phyloP scores from a whole-genome alignment of 1,140 invertebrate genomes.

The Procambarus clarkii region DNA sequence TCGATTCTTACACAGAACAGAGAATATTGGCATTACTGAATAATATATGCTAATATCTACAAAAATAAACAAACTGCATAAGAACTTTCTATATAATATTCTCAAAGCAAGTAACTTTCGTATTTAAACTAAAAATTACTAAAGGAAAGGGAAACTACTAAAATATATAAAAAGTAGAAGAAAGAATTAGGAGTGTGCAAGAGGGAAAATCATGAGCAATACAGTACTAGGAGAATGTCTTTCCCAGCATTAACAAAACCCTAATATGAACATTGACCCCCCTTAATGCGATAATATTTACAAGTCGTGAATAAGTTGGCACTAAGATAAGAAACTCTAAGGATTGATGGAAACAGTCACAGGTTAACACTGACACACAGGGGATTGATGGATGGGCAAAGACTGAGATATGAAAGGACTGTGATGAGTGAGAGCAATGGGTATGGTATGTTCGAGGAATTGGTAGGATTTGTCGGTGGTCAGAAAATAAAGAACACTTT shows the following conservation, averaged over 20 bases:
- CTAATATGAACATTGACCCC: no score
- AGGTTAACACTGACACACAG: no score
- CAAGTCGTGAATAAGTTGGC: no score
- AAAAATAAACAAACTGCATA: slow-evolving; percentile 5
- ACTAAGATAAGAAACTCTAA: no score
- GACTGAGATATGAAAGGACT: no score
- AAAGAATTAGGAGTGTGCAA: background rate
- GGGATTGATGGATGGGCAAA: no score
- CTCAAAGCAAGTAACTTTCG: slow-evolving; percentile 17
- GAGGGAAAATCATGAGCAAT: background rate
- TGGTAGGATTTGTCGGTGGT: no score
- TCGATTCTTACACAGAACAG: background rate
- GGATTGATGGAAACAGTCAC: no score
- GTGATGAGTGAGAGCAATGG: no score
- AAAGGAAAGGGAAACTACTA: slow-evolving; percentile 21
- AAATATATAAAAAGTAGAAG: slow-evolving; percentile 2
- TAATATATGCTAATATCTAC: slow-evolving; percentile 22
- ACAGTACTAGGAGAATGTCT: background rate
- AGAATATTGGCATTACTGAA: background rate
- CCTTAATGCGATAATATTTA: no score
- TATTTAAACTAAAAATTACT: background rate
- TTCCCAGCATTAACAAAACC: background rate
- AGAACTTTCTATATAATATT: slow-evolving; percentile 17
- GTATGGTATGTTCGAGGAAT: no score
- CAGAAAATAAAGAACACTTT: no score